phyloP scores from a whole-genome alignment of 2,888 invertebrate genomes.

The Pyrrhosoma nymphula region DNA sequence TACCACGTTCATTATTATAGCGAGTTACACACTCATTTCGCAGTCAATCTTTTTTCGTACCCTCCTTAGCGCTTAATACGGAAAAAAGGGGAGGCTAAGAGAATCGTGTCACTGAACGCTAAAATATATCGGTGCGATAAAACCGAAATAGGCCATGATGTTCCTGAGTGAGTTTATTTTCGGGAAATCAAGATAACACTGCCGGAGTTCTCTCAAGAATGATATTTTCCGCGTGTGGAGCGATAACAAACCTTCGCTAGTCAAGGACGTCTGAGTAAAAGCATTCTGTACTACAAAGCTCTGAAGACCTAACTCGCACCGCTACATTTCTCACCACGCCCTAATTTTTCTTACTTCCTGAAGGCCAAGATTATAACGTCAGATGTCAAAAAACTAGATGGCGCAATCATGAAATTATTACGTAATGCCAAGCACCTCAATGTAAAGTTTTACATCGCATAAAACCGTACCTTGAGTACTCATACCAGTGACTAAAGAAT shows the following conservation, averaged over 20 bases:
- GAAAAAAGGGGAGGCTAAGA: background rate
- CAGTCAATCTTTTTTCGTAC: no score
- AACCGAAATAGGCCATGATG: background rate
- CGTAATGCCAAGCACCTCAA: no score
- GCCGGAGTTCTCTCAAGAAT: background rate
- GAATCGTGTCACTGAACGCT: background rate
- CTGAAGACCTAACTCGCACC: background rate
- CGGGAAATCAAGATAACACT: background rate
- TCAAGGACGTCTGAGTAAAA: background rate
- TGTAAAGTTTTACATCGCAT: no score
- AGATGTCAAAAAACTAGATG: no score
- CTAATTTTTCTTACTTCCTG: background rate
- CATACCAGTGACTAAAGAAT: no score
- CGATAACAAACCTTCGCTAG: background rate
- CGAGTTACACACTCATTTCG: no score
- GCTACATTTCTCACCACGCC: background rate
- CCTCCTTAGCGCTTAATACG: no score
- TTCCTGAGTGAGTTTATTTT: background rate
- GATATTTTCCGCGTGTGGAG: background rate
- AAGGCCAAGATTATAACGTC: no score
- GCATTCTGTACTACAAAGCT: background rate
- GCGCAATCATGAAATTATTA: no score
- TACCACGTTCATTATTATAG: no score
- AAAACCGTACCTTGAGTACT: no score
- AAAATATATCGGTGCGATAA: background rate